Evolutionary conservation across 2,797 vertebrate genomes (phyloP), one percentile per base, ranked within the genome.

Genomic region (Potorous gilbertii): DNA sequence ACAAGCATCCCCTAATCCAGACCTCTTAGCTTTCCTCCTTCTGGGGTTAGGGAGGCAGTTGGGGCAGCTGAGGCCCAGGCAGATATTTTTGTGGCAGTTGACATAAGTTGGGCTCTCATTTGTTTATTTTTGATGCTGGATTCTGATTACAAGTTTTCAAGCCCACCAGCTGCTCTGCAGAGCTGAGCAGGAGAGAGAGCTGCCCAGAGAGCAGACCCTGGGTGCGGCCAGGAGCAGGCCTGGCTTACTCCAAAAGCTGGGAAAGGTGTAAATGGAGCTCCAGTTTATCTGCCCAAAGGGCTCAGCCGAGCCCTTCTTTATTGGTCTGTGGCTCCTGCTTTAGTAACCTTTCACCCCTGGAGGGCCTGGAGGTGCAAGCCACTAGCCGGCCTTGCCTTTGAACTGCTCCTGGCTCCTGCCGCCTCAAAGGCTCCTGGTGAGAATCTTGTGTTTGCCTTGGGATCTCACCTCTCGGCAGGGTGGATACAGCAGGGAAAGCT

Each of bases 301-400:
- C 98, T 98, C 98, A 96, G 97, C 97, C 98, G 98, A 99, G 98
- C 98, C 99, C 96, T 74, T 94, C 98, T 99, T 99, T 99, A 99
- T 99, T 99, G 99, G 99, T 97, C 98, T 97, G 98, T 98, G 99
- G 98, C 98, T 99, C 99, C 98, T 98, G 99, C 99, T 99, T 99
- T 98, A 99, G 98, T 99, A 99, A 99, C 99, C 99, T 99, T 98
- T 99, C 98, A 99, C 99, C 99, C 96, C 93, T n/a, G 13, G 94
- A 96, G 94, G 98, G 96, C 98, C 98, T 96, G 91, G 98, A 98
- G 98, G 98, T 98, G 97, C 98, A 98, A 97, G 98, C 98, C 98
- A 98, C 98, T 98, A 98, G 97, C 98, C 98, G 91, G 98, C 98
- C 98, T 99, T 98, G 99, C 96, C 98, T 99, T 99, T 99, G 99